A percentile compares a stretch with the other conserved stretches of the same genome.
Conservation (phyloP, 2,888 invertebrate species). For the Cheilosia variabilis region DNA sequence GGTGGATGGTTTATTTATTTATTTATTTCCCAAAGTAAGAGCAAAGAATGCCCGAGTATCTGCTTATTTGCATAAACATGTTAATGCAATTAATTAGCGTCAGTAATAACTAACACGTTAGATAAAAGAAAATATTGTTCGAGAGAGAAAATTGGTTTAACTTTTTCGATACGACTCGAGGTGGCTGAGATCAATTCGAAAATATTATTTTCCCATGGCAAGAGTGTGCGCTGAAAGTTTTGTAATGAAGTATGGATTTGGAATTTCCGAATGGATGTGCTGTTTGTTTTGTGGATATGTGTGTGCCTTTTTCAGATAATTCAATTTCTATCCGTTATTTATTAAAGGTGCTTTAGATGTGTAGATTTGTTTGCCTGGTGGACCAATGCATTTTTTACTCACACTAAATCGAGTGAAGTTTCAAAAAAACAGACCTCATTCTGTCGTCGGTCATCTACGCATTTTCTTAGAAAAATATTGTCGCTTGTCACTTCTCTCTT, state of each 20-base stretch:
- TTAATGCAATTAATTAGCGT: conserved; percentile 64
- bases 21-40: conserved; percentile 14
- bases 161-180: background rate
- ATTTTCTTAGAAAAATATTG: too few species aligned
- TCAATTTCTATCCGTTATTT: too few species aligned
- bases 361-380: too few species aligned
- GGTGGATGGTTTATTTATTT: conserved; percentile 33
- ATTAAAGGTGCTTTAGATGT: background rate
- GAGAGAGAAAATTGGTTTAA: conserved; percentile 22
- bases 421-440: too few species aligned
- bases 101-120: conserved; percentile 47
- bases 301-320: background rate
- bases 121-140: conserved; percentile 36
- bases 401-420: too few species aligned
- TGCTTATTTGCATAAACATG: conserved; percentile 65
- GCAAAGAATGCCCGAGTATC: conserved; percentile 3
- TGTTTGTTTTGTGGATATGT: background rate
- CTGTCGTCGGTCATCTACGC: too few species aligned
- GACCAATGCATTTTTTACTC: too few species aligned
- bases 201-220: conserved; percentile 17
- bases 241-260: conserved; percentile 8
- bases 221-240: conserved; percentile 15
- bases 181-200: conserved; percentile 15
- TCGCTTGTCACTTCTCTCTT: too few species aligned
- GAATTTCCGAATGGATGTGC: conserved; percentile 3